Evolutionary conservation across 2,113 vertebrate genomes (phyloP).

Genomic region (Petrocephalus microphthalmus): DNA sequence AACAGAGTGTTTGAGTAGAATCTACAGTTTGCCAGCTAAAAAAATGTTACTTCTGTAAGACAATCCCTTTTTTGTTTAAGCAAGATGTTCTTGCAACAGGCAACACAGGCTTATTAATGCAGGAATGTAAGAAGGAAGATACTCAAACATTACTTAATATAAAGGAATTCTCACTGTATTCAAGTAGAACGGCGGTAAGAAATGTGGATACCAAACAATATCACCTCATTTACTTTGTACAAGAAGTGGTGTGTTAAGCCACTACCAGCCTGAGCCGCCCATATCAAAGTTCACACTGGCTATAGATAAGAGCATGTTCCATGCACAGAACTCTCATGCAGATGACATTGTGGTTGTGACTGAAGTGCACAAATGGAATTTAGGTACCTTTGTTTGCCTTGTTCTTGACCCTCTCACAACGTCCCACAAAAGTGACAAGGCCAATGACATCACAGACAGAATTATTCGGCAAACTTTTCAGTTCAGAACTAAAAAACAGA

Average conservation of each 20-base stretch:
- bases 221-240: not conserved
- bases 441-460: constrained; percentile 77
- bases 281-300: not conserved
- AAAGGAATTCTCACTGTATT: not conserved
- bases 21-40: constrained; percentile 1
- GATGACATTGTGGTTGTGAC: not conserved
- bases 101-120: not conserved
- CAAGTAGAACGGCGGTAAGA: not conserved
- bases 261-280: not conserved
- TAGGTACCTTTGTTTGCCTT: constrained; percentile 59
- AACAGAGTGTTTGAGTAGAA: not conserved
- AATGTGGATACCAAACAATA: not conserved
- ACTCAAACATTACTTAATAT: not conserved
- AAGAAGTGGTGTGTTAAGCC: not conserved
- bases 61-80: not conserved
- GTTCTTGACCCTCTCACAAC: constrained; percentile 71
- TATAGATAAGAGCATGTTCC: constrained; percentile 5
- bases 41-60: not conserved
- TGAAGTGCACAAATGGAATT: not conserved
- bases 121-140: not conserved
- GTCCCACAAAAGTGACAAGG: constrained; percentile 82
- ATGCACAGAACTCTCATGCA: not conserved
- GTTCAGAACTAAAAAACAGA: constrained; percentile 65
- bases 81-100: not conserved
- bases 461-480: constrained; percentile 62